phyloP scores from a whole-genome alignment of 2,113 vertebrate genomes.

The Anguilla rostrata region DNA sequence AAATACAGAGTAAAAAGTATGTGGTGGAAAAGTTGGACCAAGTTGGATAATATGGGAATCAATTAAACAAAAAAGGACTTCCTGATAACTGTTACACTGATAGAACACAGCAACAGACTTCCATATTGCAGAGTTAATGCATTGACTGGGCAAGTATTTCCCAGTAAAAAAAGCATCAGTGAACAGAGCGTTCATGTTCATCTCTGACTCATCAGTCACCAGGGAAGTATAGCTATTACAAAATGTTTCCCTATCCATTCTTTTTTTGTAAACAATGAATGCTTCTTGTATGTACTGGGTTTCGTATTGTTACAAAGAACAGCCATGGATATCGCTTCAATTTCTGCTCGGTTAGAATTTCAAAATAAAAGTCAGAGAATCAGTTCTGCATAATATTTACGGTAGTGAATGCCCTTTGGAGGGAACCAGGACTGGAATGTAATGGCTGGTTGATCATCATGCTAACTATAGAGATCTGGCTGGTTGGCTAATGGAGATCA shows the following conservation, averaged over 20 bases:
- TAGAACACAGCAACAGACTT: no score
- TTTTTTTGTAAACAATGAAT: not conserved
- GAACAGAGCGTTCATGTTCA: no score
- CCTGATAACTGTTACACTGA: no score
- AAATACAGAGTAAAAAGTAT: not conserved
- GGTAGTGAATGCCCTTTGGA: not conserved
- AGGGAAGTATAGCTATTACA: not conserved
- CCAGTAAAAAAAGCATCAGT: not conserved
- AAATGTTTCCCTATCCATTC: not conserved
- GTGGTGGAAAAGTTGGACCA: not conserved
- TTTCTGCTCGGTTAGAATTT: not conserved
- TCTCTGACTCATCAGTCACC: not conserved
- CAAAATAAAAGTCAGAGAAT: not conserved
- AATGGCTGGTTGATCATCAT: slow-evolving; percentile 1
- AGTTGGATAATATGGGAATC: not conserved
- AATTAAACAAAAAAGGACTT: no score
- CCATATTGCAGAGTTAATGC: not conserved
- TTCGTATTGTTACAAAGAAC: not conserved
- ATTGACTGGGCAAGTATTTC: not conserved
- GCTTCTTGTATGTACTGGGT: not conserved
- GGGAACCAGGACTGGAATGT: not conserved
- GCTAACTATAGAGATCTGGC: not conserved
- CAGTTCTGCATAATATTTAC: not conserved
- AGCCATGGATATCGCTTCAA: not conserved
- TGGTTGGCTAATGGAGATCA: not conserved